These are phyloP conservation scores for Climacteris rufus DNA, from an alignment of 2,113 vertebrate species.

Conservation along the genomic window DNA sequence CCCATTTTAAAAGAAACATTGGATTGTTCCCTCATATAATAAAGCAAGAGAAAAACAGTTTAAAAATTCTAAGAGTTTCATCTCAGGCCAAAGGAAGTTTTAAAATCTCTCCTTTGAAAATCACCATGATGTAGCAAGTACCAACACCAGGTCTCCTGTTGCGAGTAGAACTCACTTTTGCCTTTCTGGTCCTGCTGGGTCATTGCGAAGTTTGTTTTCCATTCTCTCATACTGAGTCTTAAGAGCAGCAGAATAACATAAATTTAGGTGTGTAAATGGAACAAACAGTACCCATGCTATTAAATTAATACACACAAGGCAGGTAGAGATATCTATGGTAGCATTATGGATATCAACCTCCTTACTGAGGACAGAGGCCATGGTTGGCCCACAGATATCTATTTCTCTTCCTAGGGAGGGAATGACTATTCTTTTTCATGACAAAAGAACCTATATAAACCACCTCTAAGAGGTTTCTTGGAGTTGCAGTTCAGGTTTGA, in stretches of 20 bases:
- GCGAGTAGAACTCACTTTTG: conserved; percentile 4
- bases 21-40: not conserved
- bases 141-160: conserved; percentile 37
- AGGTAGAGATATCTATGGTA: not conserved
- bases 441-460: not conserved
- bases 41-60: not conserved
- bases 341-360: not conserved
- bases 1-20: conserved; percentile 28
- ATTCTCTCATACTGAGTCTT: conserved; percentile 31
- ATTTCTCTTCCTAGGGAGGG: not conserved
- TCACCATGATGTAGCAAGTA: conserved; percentile 19
- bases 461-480: not conserved
- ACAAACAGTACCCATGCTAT: not conserved
- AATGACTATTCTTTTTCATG: not conserved
- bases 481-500: not conserved
- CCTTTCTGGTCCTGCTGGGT: conserved; percentile 36
- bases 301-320: not conserved
- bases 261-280: conserved; percentile 44
- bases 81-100: conserved; percentile 44
- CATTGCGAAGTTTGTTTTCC: conserved; percentile 41
- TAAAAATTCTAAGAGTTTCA: not conserved
- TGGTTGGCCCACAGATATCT: not conserved
- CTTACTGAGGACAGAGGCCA: not conserved
- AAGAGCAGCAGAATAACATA: conserved; percentile 12
- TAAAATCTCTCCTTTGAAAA: conserved; percentile 57